A percentile compares a stretch with the other conserved stretches of the same genome.
Conservation (phyloP, 1,140 invertebrate genomes). For the Hesperophylax magnus region DNA sequence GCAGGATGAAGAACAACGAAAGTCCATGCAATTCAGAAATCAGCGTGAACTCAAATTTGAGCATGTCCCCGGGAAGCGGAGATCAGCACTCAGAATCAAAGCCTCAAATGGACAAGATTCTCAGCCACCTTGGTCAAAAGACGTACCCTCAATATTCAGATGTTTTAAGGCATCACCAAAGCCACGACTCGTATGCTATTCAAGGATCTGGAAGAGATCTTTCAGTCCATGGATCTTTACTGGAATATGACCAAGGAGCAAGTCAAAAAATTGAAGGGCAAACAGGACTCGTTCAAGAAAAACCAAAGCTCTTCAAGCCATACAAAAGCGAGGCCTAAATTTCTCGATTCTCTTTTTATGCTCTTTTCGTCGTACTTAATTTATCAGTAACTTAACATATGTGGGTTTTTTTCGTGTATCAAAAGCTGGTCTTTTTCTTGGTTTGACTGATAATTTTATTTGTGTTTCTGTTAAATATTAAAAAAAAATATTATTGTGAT, state of each 20-base stretch:
- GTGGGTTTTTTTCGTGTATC: too few relatives aligned
- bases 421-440: too few relatives aligned
- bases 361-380: background rate
- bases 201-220: slow-evolving; percentile 46
- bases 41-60: slow-evolving; percentile 55
- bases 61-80: slow-evolving; percentile 44
- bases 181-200: slow-evolving; percentile 3
- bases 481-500: too few relatives aligned
- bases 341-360: background rate
- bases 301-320: slow-evolving; percentile 79
- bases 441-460: too few relatives aligned
- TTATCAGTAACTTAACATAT: too few relatives aligned
- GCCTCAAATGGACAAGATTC: slow-evolving; percentile 39
- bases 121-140: slow-evolving; percentile 26
- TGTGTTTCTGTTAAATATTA: too few relatives aligned
- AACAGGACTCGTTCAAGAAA: slow-evolving; percentile 64
- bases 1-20: slow-evolving; percentile 46
- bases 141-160: slow-evolving; percentile 46
- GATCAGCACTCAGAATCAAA: slow-evolving; percentile 31
- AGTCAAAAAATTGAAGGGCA: slow-evolving; percentile 60
- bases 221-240: slow-evolving; percentile 58
- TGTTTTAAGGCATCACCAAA: slow-evolving; percentile 48
- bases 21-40: slow-evolving; percentile 57
- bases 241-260: slow-evolving; percentile 58
- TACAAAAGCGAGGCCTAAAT: slow-evolving; percentile 76